A percentile compares a stretch with the other conserved stretches of the same genome.
These are phyloP conservation scores for Nautilus pompilius DNA, from an alignment of 1,140 invertebrate species.

Conservation along the genomic window DNA sequence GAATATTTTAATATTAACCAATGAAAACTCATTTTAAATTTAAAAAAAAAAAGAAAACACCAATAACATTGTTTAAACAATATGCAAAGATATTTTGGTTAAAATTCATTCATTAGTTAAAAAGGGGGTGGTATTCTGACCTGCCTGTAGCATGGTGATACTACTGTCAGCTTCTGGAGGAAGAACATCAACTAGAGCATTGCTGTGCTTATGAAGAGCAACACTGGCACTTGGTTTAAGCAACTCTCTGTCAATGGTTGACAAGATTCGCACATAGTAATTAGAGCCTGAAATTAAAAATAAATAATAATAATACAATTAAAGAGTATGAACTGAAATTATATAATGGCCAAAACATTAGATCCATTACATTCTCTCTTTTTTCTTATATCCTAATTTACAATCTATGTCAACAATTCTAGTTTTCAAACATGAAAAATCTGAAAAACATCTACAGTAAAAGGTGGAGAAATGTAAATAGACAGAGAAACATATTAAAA, in stretches of 20 bases:
- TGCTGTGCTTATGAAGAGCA: constrained; percentile 95
- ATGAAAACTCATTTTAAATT: too few relatives aligned
- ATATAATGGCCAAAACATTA: too few relatives aligned
- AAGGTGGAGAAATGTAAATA: too few relatives aligned
- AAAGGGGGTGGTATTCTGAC: constrained; percentile 54
- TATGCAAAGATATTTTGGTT: not conserved
- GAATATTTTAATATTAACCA: too few relatives aligned
- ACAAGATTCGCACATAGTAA: constrained; percentile 95
- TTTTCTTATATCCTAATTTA: too few relatives aligned
- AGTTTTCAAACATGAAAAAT: too few relatives aligned
- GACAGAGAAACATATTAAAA: too few relatives aligned
- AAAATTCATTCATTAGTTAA: not conserved
- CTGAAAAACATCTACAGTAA: too few relatives aligned
- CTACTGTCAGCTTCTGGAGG: constrained; percentile 97
- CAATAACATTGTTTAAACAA: not conserved
- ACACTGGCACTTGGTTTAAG: constrained; percentile 94
- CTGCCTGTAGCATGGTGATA: constrained; percentile 92
- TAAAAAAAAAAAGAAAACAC: not conserved
- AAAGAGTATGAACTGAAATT: not conserved
- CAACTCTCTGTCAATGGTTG: constrained; percentile 91
- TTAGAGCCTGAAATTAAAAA: constrained; percentile 72
- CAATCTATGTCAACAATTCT: too few relatives aligned
- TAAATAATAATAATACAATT: constrained; percentile 7
- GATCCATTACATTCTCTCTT: too few relatives aligned
- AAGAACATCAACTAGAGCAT: constrained; percentile 94